Base-by-base conservation (phyloP, 2,888 invertebrate genomes). In the Drosophila merina region DNA sequence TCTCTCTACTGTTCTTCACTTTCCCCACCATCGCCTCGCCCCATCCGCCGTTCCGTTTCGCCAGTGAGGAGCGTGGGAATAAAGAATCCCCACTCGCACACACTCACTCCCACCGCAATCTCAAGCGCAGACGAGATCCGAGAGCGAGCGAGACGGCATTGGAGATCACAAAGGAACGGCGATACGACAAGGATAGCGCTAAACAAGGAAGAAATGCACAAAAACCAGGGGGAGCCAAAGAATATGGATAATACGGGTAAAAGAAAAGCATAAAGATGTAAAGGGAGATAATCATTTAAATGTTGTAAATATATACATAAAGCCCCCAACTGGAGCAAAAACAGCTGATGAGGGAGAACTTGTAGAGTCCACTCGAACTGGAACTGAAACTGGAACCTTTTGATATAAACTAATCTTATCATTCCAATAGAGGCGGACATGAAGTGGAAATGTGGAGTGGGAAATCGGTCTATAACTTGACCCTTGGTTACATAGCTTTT, bases 41-140 rank as follows among this genome's bases (percentile, higher is more conserved):
- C 4, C 42, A 3, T 2, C 8, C 9, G 28, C 42, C 40, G 6
- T 12, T 40, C n/a, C 14, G 14, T 5, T 38, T 6, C 36, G 36
- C 20, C 33, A 45, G 44, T 47, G 47, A 38, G 47, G 3, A 60
- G 62, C 60, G 62, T 60, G 60, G 60, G 62, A 60, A 60, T 60
- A n/a, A 60, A 60, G 62, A 60, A 60, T 47, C 30, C 20, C 12
- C 60, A 59, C 45, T 36, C 57, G 28, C 36, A 36, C 33, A 56
- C 47, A 33, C 45, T 47, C 31, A 31, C 31, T 7, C 31, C 38
- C 12, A n/a, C 12, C 47, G 14, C 31, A 55, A 26, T 12, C 47
- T 31, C 45, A 25, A 20, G 20, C 45, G 28, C 59, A 20, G 12
- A 33, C 10, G 8, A 28, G 56, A 47, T 26, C n/a, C 4, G 9